Percentiles rank a stretch among this genome's conserved stretches.
phyloP scores from a whole-genome alignment of 1,140 invertebrate genomes.

The Agrypnia vestita region DNA sequence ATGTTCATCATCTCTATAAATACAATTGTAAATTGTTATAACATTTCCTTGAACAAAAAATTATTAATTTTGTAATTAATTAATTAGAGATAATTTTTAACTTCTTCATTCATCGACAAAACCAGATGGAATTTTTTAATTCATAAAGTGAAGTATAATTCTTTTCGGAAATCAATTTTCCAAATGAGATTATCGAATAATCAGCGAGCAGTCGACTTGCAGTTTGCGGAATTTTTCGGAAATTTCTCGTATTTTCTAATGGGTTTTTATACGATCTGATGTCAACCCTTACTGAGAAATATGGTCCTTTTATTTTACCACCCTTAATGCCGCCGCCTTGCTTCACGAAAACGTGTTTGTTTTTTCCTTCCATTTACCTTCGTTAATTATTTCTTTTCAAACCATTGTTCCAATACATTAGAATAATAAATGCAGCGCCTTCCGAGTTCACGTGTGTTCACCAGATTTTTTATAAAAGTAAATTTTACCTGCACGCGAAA shows the following conservation, averaged over 20 bases:
- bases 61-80: too few relatives aligned
- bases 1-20: too few relatives aligned
- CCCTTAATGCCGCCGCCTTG: conserved; percentile 5
- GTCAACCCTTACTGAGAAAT: conserved; percentile 25
- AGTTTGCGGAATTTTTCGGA: conserved; percentile 1
- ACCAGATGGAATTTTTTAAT: conserved; percentile 18
- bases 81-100: too few relatives aligned
- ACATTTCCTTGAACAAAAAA: too few relatives aligned
- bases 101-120: too few relatives aligned
- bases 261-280: conserved; percentile 25
- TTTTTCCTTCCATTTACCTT: background rate
- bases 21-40: too few relatives aligned
- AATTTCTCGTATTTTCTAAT: conserved; percentile 3
- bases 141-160: background rate
- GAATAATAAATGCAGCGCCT: background rate
- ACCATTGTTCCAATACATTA: background rate
- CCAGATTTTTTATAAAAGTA: too few relatives aligned
- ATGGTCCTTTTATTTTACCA: conserved; percentile 8
- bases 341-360: conserved; percentile 4
- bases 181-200: conserved; percentile 26
- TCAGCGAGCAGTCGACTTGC: conserved; percentile 22
- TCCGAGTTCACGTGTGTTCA: too few relatives aligned
- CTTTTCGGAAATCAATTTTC: conserved; percentile 22
- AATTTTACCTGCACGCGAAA: too few relatives aligned
- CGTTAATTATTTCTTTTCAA: background rate